Base-by-base conservation (phyloP, 2,888 invertebrate genomes). In the Dynastes hyllus region DNA sequence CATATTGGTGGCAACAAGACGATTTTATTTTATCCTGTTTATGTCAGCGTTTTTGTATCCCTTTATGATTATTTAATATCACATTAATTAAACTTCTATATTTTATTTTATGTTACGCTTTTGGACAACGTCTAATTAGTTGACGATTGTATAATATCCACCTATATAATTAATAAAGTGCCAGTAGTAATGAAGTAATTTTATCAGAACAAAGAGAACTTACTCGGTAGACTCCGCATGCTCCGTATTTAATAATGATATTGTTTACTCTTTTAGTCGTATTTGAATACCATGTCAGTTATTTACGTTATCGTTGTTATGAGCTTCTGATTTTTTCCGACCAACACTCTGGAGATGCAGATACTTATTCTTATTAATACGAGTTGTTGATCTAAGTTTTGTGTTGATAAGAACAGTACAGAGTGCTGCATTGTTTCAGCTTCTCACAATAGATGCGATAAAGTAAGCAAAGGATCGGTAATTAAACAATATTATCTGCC, bases 401-500 rank as follows among this genome's bases (percentile, higher is more conserved):
- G 61, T 16, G 6, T 45, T 61, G 73, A 75, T 75, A 75, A 75
- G 22, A 61, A 8, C 45, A 29, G 22, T 61, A 75, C 73, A 75
- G 58, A 29, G 61, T 61, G 11, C 37, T 45, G 73, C 45, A 75
- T 75, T 75, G 73, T 75, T 75, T 55, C 45, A 29, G 58, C 11
- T 55, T 61, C 73, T 61, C 61, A 75, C 73, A 75, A 75, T 75
- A 75, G 73, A 75, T 61, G 45, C 32, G 73, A 75, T 75, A 75
- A 75, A 75, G 45, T 45, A 50, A 37, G 61, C 73, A 67, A 67
- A 22, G 22, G 51, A 75, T 75, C 29, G 58, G 73, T 61, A 75
- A 75, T 75, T 75, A 75, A 75, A 75, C 73, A 75, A 75, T 75
- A 75, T 75, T 75, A 75, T 75, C 73, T 75, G 22, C 55, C 22